Base-by-base conservation (phyloP, 1,140 invertebrate genomes). In the Leptoteleia sp. region DNA sequence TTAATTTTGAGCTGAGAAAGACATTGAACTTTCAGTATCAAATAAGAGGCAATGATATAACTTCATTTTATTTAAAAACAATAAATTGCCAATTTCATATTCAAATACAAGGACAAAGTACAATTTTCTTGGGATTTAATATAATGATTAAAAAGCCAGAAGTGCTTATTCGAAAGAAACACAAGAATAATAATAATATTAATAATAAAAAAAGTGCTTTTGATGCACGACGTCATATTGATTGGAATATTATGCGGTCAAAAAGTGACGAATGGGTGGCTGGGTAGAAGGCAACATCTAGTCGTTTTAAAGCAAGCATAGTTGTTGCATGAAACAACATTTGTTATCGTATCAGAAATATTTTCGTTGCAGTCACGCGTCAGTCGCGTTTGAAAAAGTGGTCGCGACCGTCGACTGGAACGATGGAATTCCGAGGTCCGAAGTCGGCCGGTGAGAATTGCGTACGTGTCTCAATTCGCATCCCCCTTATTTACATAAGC, bases 401-500 rank as follows among this genome's bases (percentile, higher is more conserved):
- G 27, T 7, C 6, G 7, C 4, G 27, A 17, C 43, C 31, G 33
- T 15, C 22, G 25, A 40, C 47, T 29, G 35, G 61, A 13, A 27
- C 17, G 57, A 48, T 38, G 19, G 33, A 19, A 71, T 55, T 48
- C 15, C 38, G 16, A 70, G 22, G 33, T 59, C 47, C 22, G 27
- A 48, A 71, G 52, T 48, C 25, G 50, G 31, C 31, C 48, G n/a
- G 17, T 8, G 45, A 57, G 40, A 68, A 57, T 57, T 42, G 25
- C 22, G 42, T 68, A 75, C 52, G 71, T 65, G 71, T 37, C 47
- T 59, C 43, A 55, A 64, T 73, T 72, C 55, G 54, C 54, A 59
- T 50, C 72, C 62, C 57, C 50, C 22, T 35, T 67, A 67, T 80
- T 80, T 80, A 72, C 65, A 76, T 76, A 80, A 76, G 42, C 37